Base-by-base conservation (phyloP, 2,888 invertebrate species). In the Callinectes sapidus region DNA sequence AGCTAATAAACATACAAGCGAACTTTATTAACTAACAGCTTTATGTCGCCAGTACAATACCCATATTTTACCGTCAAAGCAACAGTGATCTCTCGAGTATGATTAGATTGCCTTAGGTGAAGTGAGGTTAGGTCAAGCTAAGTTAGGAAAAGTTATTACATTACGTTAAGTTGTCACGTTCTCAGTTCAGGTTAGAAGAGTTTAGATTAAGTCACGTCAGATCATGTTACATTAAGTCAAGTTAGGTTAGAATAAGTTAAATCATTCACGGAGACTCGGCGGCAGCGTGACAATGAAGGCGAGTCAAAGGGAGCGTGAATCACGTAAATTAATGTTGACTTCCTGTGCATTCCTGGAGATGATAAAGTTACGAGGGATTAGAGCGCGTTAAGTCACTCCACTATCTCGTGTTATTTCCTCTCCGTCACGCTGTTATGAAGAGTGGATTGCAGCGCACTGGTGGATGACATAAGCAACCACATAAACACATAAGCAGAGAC, bases 301-400 rank as follows among this genome's bases (percentile, higher is more conserved):
- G 28, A 71, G 28, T 28, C 71, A 71, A 71, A 71, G 28, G 71
- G 71, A 71, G 3, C 71, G 2, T n/a, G 28, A n/a, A 13, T n/a
- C 13, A 28, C 28, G n/a, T 28, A 28, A n/a, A 71, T 71, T 28
- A 28, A 71, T 28, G 48, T 48, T 48, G 10, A 71, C 71, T 81
- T 81, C 81, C 81, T 81, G 81, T 16, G 81, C 35, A 81, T 81
- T 81, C 81, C 81, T 81, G 35, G 81, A 81, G 81, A 81, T 81
- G 28, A 81, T 13, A 81, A 35, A 81, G 32, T 14, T 2, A 81
- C 13, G 81, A 32, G 71, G 23, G 71, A 77, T 77, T n/a, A 77
- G 13, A 32, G n/a, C 1, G 28, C 71, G 71, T 77, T 77, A 77
- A 77, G 10, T 13, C 28, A 77, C 13, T 77, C 28, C 35, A 1